Evolutionary conservation across 2,888 invertebrate species (phyloP).

Genomic region (Loripinus fragilis): DNA sequence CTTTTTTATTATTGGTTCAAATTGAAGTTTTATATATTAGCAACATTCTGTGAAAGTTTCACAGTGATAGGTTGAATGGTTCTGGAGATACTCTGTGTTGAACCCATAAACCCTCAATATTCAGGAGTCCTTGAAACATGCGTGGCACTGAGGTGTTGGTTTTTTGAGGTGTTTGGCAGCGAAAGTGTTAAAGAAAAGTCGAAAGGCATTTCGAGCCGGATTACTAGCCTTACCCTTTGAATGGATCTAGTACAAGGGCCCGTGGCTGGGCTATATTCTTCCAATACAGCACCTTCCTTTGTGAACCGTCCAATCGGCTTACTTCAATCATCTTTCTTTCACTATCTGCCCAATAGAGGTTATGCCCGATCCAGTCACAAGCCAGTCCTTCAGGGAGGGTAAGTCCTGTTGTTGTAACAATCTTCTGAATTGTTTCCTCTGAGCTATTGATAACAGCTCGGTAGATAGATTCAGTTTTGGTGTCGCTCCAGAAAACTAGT

Average conservation of each 20-base stretch:
- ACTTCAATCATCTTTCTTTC: slow-evolving; percentile 96
- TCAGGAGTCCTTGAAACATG: too few species aligned
- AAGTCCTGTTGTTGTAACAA: slow-evolving; percentile 85
- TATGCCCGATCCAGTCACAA: slow-evolving; percentile 84
- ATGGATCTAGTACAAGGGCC: slow-evolving; percentile 95
- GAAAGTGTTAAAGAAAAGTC: too few species aligned
- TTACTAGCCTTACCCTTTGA: slow-evolving; percentile 90
- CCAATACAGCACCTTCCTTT: slow-evolving; percentile 88
- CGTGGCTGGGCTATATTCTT: slow-evolving; percentile 94
- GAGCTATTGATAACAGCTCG: slow-evolving; percentile 81
- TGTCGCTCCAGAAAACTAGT: slow-evolving; percentile 96
- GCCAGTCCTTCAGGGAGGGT: slow-evolving; percentile 90
- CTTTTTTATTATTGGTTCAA: too few species aligned
- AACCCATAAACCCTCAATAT: too few species aligned
- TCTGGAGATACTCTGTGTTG: too few species aligned
- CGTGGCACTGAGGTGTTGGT: too few species aligned
- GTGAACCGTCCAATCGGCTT: slow-evolving; percentile 91
- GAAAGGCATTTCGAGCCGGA: too few species aligned
- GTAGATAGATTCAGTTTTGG: slow-evolving; percentile 92
- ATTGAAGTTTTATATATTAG: too few species aligned
- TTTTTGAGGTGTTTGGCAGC: too few species aligned
- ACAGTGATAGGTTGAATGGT: too few species aligned
- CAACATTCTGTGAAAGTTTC: too few species aligned
- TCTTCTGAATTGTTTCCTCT: slow-evolving; percentile 52
- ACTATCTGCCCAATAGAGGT: slow-evolving; percentile 86